These are phyloP conservation scores for Regulus satrapa DNA, from an alignment of 2,113 vertebrate genomes.

Conservation along the genomic window DNA sequence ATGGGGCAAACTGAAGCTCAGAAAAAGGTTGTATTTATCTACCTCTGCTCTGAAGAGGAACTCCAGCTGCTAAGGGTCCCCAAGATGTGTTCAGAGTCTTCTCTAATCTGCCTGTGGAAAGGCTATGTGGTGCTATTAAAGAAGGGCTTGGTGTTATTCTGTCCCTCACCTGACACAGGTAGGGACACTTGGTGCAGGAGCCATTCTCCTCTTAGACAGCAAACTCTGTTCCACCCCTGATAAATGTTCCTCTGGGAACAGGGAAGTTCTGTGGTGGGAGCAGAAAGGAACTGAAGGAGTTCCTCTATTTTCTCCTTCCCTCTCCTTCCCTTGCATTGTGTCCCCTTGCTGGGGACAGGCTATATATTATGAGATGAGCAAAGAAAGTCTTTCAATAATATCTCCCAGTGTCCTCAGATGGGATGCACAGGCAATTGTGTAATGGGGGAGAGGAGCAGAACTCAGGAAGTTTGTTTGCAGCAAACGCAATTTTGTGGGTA, in stretches of 20 bases:
- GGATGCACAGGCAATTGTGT: neutral
- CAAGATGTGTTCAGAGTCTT: neutral
- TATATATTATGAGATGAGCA: neutral
- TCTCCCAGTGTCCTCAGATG: neutral
- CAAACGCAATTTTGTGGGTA: neutral
- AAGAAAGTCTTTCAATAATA: neutral
- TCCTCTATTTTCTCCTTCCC: neutral
- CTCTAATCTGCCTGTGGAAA: neutral
- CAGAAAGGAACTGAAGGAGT: rapidly evolving
- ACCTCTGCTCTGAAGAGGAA: neutral
- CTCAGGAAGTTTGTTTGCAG: neutral
- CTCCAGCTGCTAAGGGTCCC: neutral
- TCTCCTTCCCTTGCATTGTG: neutral
- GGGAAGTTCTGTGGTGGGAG: neutral
- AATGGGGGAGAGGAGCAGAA: neutral
- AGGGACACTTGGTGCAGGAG: neutral
- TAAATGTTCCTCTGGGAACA: neutral
- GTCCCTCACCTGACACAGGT: neutral
- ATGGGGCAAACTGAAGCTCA: neutral
- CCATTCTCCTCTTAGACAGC: neutral
- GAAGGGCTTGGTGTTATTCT: neutral
- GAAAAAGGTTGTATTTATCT: neutral
- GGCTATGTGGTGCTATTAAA: rapidly evolving
- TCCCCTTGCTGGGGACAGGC: neutral
- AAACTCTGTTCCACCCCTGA: neutral